Evolutionary conservation across 2,113 vertebrate species (phyloP).

Genomic region (Paracanthobrama guichenoti): DNA sequence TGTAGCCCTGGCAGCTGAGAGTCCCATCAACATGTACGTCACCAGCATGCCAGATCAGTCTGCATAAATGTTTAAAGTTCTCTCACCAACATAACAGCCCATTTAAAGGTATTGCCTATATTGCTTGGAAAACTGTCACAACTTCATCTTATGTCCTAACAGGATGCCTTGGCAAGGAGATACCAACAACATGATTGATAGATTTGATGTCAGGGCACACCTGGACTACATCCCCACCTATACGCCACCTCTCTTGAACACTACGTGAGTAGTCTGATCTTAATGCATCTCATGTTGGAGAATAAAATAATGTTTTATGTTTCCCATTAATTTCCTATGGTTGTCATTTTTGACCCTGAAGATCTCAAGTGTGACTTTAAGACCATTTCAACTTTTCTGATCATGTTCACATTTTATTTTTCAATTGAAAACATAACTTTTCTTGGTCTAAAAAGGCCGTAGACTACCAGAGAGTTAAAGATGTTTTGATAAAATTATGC

Average conservation of each 20-base stretch:
- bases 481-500: neutral
- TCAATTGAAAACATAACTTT: neutral
- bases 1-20: constrained; percentile 90
- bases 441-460: neutral
- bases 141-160: neutral
- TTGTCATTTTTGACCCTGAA: too few species aligned
- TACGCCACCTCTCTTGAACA: constrained; percentile 84
- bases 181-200: constrained; percentile 95
- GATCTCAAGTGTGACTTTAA: too few species aligned
- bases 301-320: neutral
- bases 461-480: neutral
- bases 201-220: constrained; percentile 93
- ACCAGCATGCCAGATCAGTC: neutral
- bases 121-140: neutral
- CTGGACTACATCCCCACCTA: constrained; percentile 92
- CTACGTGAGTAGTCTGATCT: constrained; percentile 78
- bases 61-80: neutral
- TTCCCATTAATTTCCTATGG: neutral
- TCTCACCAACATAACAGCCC: neutral
- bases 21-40: constrained; percentile 92
- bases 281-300: neutral
- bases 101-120: neutral
- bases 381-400: too few species aligned
- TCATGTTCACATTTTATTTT: neutral
- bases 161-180: constrained; percentile 99